Evolutionary conservation across 1,140 invertebrate species (phyloP), one percentile per base, ranked within the genome.

Genomic region (Diabrotica undecimpunctata): DNA sequence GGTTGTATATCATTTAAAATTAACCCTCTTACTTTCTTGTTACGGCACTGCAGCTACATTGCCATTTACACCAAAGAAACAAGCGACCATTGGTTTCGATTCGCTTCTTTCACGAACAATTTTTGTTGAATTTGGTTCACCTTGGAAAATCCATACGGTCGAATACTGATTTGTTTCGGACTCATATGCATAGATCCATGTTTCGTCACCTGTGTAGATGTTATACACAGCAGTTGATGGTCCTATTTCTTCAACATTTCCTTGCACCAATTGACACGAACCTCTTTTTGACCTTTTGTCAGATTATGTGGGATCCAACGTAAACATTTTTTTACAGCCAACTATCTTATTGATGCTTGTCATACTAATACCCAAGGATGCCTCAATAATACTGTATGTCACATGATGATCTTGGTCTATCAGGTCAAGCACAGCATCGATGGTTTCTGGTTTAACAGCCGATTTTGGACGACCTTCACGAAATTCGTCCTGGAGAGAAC

Each of bases 61-160:
- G n/a, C n/a, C n/a, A n/a, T n/a, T n/a, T n/a, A n/a, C n/a, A n/a
- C n/a, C n/a, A n/a, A n/a, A n/a, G n/a, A n/a, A n/a, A n/a, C n/a
- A n/a, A n/a, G n/a, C n/a, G n/a, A n/a, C n/a, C n/a, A n/a, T n/a
- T n/a, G n/a, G n/a, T n/a, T n/a, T n/a, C n/a, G n/a, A n/a, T n/a
- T n/a, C n/a, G n/a, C n/a, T n/a, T n/a, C n/a, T n/a, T n/a, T n/a
- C n/a, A n/a, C 7, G 7, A 46, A 46, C 39, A 46, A 46, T 10
- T 46, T 46, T 46, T 10, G 39, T 46, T 46, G 7, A 10, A 46
- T 46, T 58, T 58, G 56, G 35, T 25, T 38, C 35, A 35, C 35
- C 2, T 58, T 58, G 56, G 60, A 65, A 52, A 7, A 65, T 52
- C 51, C 64, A 65, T 51, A 66, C 58, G 36, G 58, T 62, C 54